These are phyloP conservation scores for Brachyopa scutellaris DNA, from an alignment of 2,888 invertebrate species.

Conservation along the genomic window DNA sequence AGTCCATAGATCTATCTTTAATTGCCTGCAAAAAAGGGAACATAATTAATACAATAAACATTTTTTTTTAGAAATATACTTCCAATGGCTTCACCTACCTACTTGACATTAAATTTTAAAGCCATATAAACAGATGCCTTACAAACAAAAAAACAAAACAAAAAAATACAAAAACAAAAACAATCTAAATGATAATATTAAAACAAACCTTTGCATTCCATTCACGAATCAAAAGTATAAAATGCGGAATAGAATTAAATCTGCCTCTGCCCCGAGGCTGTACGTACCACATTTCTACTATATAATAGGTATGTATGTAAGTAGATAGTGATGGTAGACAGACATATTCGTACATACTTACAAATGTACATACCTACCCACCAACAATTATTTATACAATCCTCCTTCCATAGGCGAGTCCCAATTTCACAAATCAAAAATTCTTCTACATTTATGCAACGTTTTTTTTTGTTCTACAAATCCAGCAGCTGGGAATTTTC, in stretches of 20 bases:
- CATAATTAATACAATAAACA: constrained; percentile 31
- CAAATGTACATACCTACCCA: not conserved
- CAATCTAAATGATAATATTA: constrained; percentile 58
- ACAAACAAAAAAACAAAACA: constrained; percentile 6
- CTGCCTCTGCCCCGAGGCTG: constrained; percentile 47
- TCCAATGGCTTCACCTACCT: no score
- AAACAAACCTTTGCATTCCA: constrained; percentile 63
- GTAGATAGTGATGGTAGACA: constrained; percentile 47
- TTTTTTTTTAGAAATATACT: no score
- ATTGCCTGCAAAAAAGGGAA: no score
- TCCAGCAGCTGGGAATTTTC: constrained; percentile 58
- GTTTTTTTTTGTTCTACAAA: constrained; percentile 40
- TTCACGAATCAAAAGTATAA: constrained; percentile 61
- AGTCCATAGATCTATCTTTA: no score
- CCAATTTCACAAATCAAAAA: constrained; percentile 68
- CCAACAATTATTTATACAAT: constrained; percentile 67
- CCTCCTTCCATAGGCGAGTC: constrained; percentile 63
- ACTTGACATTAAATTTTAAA: constrained; percentile 17
- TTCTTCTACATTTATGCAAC: constrained; percentile 61
- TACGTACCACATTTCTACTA: constrained; percentile 45
- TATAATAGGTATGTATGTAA: no score
- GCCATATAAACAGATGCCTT: constrained; percentile 22
- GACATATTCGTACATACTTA: not conserved
- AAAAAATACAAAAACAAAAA: constrained; percentile 21
- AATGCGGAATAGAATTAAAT: constrained; percentile 70